phyloP scores from a whole-genome alignment of 2,888 invertebrate species.

The Nineta flava region DNA sequence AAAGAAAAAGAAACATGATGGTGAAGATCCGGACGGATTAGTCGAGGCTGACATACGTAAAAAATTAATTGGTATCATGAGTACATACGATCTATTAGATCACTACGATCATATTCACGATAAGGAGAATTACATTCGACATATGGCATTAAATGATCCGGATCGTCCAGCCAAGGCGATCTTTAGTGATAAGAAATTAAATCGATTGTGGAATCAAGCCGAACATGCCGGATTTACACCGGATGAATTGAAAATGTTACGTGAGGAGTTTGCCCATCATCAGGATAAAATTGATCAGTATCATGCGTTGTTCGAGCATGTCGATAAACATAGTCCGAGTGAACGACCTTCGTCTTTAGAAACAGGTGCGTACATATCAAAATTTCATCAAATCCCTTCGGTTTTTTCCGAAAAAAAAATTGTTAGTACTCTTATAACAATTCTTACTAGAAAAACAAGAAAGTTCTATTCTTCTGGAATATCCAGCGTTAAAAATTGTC shows the following conservation, averaged over 20 bases:
- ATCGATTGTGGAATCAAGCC: conserved; percentile 80
- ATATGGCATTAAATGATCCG: conserved; percentile 30
- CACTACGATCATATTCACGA: conserved; percentile 58
- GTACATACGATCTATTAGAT: conserved; percentile 61
- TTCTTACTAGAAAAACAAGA: not conserved
- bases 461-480: not conserved
- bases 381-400: not conserved
- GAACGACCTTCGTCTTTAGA: conserved; percentile 28
- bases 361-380: conserved; percentile 33
- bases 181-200: conserved; percentile 81
- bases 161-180: conserved; percentile 55
- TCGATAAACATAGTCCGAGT: conserved; percentile 41
- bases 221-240: conserved; percentile 73
- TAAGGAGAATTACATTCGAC: conserved; percentile 36
- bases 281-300: conserved; percentile 88
- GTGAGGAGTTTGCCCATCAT: conserved; percentile 81
- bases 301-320: conserved; percentile 57
- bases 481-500: too few relatives aligned
- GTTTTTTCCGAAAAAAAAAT: not conserved
- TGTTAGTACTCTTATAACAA: too few relatives aligned
- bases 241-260: conserved; percentile 64
- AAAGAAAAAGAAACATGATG: conserved; percentile 68
- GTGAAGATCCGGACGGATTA: conserved; percentile 72
- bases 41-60: conserved; percentile 66
- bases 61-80: conserved; percentile 69